Base-by-base conservation (phyloP, 2,888 invertebrate genomes). In the Cerceris ruficornis region DNA sequence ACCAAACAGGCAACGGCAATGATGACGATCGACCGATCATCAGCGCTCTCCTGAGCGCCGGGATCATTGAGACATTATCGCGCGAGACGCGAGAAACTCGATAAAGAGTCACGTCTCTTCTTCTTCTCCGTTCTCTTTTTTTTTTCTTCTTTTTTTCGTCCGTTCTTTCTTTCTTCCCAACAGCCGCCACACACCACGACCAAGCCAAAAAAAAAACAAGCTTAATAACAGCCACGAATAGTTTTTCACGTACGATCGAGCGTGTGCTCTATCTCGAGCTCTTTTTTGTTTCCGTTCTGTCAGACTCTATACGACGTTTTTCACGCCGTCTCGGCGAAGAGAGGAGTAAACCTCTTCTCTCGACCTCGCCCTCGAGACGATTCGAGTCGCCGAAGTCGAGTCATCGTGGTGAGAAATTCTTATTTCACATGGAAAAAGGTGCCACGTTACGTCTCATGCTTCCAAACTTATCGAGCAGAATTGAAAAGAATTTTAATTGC, bases 111-210 rank as follows among this genome's bases (percentile, higher is more conserved):
- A 75, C 65, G 71, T 73, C 69, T 80, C 71, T 86, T 79, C 80
- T 72, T 74, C 74, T 82, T 72, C 78, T 86, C 77, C 85, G 28
- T 28, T n/a, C n/a, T n/a, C n/a, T n/a, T n/a, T n/a, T n/a, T 28
- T 28, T 28, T 28, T 28, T 28, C 4, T 28, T 28, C 28, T 28
- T 28, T 28, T 28, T 28, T 28, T 28, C 28, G 1, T 28, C 28
- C 28, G 28, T 28, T 28, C 71, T 86, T 79, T 81, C 75, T 74
- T 75, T 82, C 75, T 80, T 86, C 77, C 85, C 88, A 88, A 88
- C 85, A 89, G 87, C 90, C 90, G 90, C 91, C 87, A 90, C 87
- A 91, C 88, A 91, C 91, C 91, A 92, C 89, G 90, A 92, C 92
- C 92, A 92, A 92, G 92, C 92, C 87, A 90, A 72, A 75, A 74